Conservation (phyloP, 2,797 vertebrate species). For the Carduelis carduelis region DNA sequence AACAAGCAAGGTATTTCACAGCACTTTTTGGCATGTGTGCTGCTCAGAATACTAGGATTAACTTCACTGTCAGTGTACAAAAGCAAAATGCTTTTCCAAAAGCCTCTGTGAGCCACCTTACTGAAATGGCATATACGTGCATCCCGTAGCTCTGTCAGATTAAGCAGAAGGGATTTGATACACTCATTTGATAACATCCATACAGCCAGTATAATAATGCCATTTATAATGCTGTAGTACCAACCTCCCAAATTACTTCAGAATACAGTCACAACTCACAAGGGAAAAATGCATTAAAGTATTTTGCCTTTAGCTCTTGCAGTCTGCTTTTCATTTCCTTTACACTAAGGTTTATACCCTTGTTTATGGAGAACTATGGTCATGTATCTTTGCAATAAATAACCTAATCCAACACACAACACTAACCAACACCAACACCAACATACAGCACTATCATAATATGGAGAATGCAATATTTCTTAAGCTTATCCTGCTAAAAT, state of each 20-base stretch:
- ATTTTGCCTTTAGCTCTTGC: neutral
- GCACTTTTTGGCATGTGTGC: neutral
- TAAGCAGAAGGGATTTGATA: neutral
- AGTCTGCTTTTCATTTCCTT: neutral
- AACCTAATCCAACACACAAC: neutral
- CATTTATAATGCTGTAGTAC: neutral
- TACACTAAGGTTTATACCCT: neutral
- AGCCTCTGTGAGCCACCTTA: neutral
- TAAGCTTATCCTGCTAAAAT: neutral
- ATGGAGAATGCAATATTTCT: neutral
- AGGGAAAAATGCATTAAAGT: neutral
- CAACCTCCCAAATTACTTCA: neutral
- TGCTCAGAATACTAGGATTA: neutral
- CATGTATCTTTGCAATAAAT: neutral
- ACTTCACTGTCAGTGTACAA: neutral
- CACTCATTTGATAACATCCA: neutral
- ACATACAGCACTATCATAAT: neutral
- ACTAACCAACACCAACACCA: neutral
- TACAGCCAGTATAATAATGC: neutral
- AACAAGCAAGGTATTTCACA: neutral
- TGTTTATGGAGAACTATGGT: neutral
- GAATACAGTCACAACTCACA: neutral
- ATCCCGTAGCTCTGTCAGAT: neutral
- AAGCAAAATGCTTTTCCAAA: constrained; percentile 2
- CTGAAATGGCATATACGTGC: neutral